These are phyloP conservation scores for Paelopatides confundens DNA, from an alignment of 53 echinoderm and acorn worm species.

Conservation along the genomic window DNA sequence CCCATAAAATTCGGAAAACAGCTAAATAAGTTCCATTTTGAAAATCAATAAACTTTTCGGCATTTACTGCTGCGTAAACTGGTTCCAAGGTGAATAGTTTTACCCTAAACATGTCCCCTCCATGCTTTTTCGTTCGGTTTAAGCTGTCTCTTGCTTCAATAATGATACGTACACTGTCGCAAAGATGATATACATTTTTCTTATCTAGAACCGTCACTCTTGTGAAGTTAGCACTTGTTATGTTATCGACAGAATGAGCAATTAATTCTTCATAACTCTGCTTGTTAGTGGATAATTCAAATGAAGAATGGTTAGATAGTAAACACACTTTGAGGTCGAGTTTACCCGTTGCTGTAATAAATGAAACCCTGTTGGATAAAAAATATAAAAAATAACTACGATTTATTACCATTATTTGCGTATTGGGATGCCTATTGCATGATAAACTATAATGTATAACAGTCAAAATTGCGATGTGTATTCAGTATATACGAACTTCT, in stretches of 20 bases:
- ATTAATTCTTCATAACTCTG: not conserved
- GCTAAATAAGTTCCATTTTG: not conserved
- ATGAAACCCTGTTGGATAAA: no score
- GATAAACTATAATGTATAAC: no score
- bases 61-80: not conserved
- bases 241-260: not conserved
- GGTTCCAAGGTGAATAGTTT: not conserved
- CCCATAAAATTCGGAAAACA: constrained; percentile 5
- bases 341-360: no score
- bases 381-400: no score
- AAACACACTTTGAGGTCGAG: no score
- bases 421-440: no score
- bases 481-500: no score
- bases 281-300: no score
- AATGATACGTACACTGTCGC: not conserved
- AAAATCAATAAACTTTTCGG: not conserved
- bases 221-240: constrained; percentile 4
- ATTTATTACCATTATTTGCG: no score
- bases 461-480: no score
- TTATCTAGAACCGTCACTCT: not conserved
- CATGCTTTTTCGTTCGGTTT: not conserved
- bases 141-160: constrained; percentile 18
- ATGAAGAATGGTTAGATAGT: no score
- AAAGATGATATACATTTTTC: not conserved
- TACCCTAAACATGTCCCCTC: constrained; percentile 10